Conservation (phyloP, 2,113 vertebrate species). For the Microtus richardsoni region DNA sequence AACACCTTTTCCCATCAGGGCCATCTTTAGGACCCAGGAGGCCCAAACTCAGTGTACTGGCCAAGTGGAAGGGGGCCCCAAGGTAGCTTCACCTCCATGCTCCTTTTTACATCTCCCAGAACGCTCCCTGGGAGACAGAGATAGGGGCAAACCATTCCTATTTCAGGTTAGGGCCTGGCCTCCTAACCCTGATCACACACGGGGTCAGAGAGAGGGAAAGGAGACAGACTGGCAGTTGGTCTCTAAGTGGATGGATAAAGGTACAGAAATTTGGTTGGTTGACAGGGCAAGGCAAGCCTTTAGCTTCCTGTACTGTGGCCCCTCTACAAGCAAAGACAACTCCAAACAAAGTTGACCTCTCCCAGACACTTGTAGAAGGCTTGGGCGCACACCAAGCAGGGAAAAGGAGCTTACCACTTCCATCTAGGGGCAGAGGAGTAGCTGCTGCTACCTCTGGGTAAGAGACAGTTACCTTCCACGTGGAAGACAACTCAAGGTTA, state of each 20-base stretch:
- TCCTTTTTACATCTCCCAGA: neutral
- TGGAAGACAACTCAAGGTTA: neutral
- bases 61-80: slow-evolving; percentile 1
- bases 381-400: neutral
- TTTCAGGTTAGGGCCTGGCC: neutral
- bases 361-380: neutral
- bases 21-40: neutral
- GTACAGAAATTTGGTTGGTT: neutral
- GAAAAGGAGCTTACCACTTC: slow-evolving; percentile 23
- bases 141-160: neutral
- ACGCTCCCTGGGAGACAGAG: slow-evolving; percentile 1
- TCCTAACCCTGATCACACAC: neutral
- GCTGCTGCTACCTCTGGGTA: neutral
- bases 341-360: neutral
- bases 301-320: neutral
- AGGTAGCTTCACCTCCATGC: neutral
- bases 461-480: neutral
- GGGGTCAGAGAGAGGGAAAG: neutral
- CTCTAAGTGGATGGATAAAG: neutral
- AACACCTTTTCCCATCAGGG: slow-evolving; percentile 2
- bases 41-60: neutral
- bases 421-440: neutral
- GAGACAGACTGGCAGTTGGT: neutral
- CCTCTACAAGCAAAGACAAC: slow-evolving; percentile 23
- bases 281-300: neutral